These are phyloP conservation scores for Diplosoma virens DNA, from an alignment of 23 tunicate genomes.

Conservation along the genomic window DNA sequence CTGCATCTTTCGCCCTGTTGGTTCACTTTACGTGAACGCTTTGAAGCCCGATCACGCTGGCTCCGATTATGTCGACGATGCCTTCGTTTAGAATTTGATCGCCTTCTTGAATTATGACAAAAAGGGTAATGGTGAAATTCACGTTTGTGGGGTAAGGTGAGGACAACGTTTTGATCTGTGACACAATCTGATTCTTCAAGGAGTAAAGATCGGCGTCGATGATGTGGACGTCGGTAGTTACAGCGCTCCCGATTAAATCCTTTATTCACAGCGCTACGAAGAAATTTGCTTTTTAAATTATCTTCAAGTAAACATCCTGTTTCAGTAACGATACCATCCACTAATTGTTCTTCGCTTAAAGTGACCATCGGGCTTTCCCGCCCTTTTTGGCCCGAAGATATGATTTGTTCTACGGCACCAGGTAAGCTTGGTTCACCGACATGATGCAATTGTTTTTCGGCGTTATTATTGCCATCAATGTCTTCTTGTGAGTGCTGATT, in stretches of 20 bases:
- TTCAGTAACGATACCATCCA: conserved; percentile 80
- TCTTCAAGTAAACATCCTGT: conserved; percentile 57
- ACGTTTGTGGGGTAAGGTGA: conserved; percentile 28
- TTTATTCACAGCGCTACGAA: conserved; percentile 30
- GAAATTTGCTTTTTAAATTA: conserved; percentile 46
- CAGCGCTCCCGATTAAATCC: conserved; percentile 77
- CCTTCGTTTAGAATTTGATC: conserved; percentile 27
- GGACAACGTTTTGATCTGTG: conserved; percentile 43
- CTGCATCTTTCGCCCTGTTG: conserved; percentile 24
- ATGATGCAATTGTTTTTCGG: conserved; percentile 3
- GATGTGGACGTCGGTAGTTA: conserved; percentile 77
- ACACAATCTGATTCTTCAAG: conserved; percentile 52
- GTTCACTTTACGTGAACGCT: neutral
- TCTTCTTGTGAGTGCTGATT: conserved; percentile 44
- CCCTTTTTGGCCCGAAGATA: conserved; percentile 32
- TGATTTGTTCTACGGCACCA: conserved; percentile 18
- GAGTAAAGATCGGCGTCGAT: conserved; percentile 48
- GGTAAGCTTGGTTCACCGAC: neutral
- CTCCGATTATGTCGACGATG: neutral
- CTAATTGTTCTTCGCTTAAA: conserved; percentile 84
- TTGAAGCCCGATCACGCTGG: conserved; percentile 37
- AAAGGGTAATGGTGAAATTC: conserved; percentile 51
- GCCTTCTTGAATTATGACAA: conserved; percentile 33
- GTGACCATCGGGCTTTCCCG: conserved; percentile 33
- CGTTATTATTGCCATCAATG: conserved; percentile 44